Evolutionary conservation across 2,113 vertebrate species (phyloP).

Genomic region (Sphaerodactylus townsendi): DNA sequence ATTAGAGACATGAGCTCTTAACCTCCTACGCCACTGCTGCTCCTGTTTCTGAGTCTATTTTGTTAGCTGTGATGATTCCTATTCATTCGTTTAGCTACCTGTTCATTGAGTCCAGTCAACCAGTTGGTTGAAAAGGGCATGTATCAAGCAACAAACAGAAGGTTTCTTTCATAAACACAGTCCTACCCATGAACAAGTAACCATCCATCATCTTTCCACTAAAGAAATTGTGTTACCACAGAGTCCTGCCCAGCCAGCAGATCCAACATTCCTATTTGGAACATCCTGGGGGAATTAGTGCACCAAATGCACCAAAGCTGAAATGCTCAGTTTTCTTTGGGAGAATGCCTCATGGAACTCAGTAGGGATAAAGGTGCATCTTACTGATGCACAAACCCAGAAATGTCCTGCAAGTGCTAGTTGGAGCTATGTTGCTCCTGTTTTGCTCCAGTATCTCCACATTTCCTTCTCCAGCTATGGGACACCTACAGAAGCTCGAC

Average conservation of each 20-base stretch:
- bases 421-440: too few relatives aligned
- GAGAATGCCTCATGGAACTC: too few relatives aligned
- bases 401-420: too few relatives aligned
- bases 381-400: not conserved
- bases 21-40: too few relatives aligned
- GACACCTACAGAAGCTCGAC: too few relatives aligned
- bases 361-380: not conserved
- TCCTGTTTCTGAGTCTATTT: not conserved
- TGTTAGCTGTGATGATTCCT: not conserved
- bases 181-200: not conserved
- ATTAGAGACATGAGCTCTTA: too few relatives aligned
- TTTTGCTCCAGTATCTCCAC: too few relatives aligned
- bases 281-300: not conserved
- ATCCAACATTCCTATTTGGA: not conserved
- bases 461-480: too few relatives aligned
- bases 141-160: not conserved
- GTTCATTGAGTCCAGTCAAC: not conserved
- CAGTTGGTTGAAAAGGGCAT: not conserved
- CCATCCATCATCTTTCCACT: not conserved
- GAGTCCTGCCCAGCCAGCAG: not conserved
- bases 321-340: not conserved
- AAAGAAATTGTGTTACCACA: too few relatives aligned
- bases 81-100: not conserved
- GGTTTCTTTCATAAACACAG: too few relatives aligned
- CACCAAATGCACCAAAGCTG: not conserved